Evolutionary conservation across 53 echinoderm and acorn worm species (phyloP), one percentile per base, ranked within the genome.

Genomic region (Glandiceps talaboti): DNA sequence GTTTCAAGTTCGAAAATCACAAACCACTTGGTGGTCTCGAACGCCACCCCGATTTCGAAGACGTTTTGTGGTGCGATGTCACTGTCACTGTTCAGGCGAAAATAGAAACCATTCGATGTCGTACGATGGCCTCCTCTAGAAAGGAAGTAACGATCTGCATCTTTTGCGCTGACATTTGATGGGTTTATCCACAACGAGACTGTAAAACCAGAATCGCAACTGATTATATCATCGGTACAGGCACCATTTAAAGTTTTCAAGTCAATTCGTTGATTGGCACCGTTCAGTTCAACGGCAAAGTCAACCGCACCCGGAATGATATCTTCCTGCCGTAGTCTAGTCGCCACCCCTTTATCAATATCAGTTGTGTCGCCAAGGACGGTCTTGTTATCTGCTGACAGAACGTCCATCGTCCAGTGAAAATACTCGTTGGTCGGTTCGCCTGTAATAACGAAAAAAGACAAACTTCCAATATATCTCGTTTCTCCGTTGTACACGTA

Each of bases 61-160:
- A 74, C 30, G 1, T 80, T 83, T 20, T 45, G 64, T 45, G 64
- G 64, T 10, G 72, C 76, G 28, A 30, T 77, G 20, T 33, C 14
- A 28, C 1, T 72, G 32, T 80, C 25, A 29, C 64, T 74, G 10
- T 80, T 83, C 28, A 87, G 80, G 26, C 84, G 83, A 30, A 84
- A 32, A 80, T 83, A 84, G 76, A 87, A 76, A 14, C 83, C 87
- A 26, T 77, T 73, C 26, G 87, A 87, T 28, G 83, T 80, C 0
- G 31, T 27, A 27, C 87, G 80, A 28, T 87, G 87, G 26, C 64
- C 87, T 30, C 87, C 87, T 1, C 76, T 74, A 1, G 84, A 87
- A 28, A 87, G 72, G 76, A 81, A 73, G 28, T 86, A 87, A n/a
- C 64, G 75, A 1, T 73, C 80, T 1, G 45, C 76, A n/a, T 74